These are phyloP conservation scores for Mobula birostris DNA, from an alignment of 2,113 vertebrate species.

Conservation along the genomic window DNA sequence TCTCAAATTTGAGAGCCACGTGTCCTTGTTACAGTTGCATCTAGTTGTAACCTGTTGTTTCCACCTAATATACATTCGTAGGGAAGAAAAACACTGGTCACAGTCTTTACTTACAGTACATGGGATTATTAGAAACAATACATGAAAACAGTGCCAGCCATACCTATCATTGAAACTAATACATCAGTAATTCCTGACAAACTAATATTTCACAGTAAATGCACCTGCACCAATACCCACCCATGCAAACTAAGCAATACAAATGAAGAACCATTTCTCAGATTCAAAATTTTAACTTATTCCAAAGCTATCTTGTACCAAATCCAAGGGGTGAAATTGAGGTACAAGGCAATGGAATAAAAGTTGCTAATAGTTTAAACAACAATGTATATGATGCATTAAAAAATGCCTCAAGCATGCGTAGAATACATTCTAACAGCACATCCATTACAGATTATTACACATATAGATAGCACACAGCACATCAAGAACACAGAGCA, in stretches of 20 bases:
- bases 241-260: not conserved
- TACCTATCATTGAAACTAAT: slow-evolving; percentile 8
- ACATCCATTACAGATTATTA: not conserved
- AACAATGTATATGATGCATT: not conserved
- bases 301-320: not conserved
- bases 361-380: slow-evolving; percentile 1
- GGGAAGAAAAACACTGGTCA: slow-evolving; percentile 33
- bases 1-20: not conserved
- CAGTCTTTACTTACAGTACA: slow-evolving; percentile 13
- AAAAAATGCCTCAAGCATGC: slow-evolving; percentile 2
- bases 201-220: slow-evolving; percentile 14
- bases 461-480: slow-evolving; percentile 6
- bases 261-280: not conserved
- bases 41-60: slow-evolving; percentile 26
- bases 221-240: not conserved
- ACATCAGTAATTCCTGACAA: slow-evolving; percentile 27
- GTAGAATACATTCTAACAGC: slow-evolving; percentile 3
- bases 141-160: slow-evolving; percentile 2
- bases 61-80: slow-evolving; percentile 31
- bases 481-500: not conserved
- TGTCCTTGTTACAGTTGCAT: slow-evolving; percentile 24
- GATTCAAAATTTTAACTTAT: not conserved
- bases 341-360: not conserved
- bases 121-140: slow-evolving; percentile 12
- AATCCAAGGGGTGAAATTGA: not conserved